These are phyloP conservation scores for Sphenopsis melanotis DNA, from an alignment of 2,797 vertebrate species.

Conservation along the genomic window DNA sequence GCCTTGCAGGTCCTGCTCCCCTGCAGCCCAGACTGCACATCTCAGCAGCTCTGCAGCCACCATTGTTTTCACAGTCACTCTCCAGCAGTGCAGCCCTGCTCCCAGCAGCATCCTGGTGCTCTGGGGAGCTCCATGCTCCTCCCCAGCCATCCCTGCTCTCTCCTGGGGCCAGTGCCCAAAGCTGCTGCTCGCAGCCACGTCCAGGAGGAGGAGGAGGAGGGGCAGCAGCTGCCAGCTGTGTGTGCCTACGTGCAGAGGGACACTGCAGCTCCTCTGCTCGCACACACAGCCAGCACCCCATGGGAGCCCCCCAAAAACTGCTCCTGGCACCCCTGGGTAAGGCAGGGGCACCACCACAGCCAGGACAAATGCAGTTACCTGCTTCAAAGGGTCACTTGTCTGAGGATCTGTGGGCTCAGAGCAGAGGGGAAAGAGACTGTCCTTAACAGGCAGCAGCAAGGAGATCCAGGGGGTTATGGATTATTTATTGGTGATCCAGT, in stretches of 20 bases:
- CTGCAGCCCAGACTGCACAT: not conserved
- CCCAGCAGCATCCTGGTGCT: not conserved
- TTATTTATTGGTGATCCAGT: too few relatives aligned
- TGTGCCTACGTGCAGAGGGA: not conserved
- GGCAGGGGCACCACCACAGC: not conserved
- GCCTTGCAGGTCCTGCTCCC: not conserved
- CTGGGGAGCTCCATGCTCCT: not conserved
- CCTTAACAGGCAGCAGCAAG: not conserved
- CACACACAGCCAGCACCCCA: not conserved
- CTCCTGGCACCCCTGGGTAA: not conserved
- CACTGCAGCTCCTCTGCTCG: not conserved
- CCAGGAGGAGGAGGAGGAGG: not conserved
- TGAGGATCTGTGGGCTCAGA: not conserved
- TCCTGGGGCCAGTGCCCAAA: not conserved
- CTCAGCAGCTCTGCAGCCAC: not conserved
- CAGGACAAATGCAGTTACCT: not conserved
- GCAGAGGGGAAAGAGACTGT: not conserved
- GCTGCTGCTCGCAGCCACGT: not conserved
- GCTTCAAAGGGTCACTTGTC: not conserved
- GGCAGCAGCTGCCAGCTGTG: not conserved
- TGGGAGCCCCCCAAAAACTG: fast-evolving
- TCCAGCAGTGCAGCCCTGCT: not conserved
- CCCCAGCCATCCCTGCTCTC: not conserved
- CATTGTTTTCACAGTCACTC: fast-evolving
- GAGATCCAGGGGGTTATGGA: too few relatives aligned